phyloP scores from a whole-genome alignment of 2,888 invertebrate genomes.

The Cataglyphis cursor region DNA sequence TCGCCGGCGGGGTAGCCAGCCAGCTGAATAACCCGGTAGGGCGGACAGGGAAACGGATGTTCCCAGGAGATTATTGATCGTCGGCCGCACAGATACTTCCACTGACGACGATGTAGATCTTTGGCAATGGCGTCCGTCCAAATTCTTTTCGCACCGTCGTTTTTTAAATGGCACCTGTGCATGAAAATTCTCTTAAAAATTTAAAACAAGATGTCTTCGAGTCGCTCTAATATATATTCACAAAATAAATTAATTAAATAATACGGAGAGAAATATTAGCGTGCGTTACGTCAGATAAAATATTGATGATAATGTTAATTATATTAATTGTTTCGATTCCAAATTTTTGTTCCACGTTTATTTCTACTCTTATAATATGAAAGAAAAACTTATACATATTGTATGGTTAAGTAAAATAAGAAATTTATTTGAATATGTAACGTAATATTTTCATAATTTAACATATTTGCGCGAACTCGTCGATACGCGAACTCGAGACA shows the following conservation, averaged over 20 bases:
- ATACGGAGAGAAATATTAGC: background rate
- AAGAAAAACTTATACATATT: background rate
- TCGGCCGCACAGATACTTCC: slow-evolving; percentile 82
- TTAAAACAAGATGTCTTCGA: background rate
- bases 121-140: slow-evolving; percentile 37
- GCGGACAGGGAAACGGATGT: slow-evolving; percentile 82
- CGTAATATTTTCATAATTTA: too few species aligned
- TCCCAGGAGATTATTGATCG: slow-evolving; percentile 86
- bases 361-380: background rate
- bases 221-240: background rate
- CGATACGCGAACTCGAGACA: background rate
- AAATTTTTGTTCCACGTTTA: background rate
- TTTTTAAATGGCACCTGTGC: too few species aligned
- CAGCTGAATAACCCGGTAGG: slow-evolving; percentile 68
- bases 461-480: background rate
- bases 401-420: background rate
- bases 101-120: slow-evolving; percentile 70
- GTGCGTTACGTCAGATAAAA: background rate
- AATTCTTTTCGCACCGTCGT: background rate
- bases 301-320: background rate
- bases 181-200: background rate
- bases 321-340: background rate
- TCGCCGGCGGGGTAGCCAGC: slow-evolving; percentile 53
- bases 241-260: background rate
- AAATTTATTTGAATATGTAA: background rate